phyloP scores from a whole-genome alignment of 2,113 vertebrate genomes.

The Eulacestoma nigropectus region DNA sequence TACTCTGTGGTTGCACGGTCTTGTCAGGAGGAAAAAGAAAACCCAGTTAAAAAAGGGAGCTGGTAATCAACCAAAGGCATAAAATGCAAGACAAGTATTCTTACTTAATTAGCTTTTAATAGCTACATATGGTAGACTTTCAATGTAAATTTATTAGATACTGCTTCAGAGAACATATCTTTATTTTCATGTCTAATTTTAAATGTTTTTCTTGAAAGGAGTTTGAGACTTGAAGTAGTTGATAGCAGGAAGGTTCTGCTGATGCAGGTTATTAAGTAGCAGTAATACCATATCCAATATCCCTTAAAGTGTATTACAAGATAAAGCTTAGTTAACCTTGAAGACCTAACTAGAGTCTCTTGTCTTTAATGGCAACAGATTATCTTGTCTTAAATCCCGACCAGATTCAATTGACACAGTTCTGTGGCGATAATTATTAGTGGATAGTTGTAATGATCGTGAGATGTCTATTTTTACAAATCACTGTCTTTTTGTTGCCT shows the following conservation, averaged over 20 bases:
- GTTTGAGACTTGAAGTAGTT: neutral
- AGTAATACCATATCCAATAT: neutral
- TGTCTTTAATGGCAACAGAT: neutral
- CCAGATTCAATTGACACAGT: neutral
- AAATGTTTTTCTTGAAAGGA: neutral
- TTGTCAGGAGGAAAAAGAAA: neutral
- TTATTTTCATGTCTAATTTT: neutral
- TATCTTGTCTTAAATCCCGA: neutral
- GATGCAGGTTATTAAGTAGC: neutral
- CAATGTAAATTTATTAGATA: neutral
- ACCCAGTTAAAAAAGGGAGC: neutral
- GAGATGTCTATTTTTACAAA: neutral
- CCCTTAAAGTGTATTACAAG: neutral
- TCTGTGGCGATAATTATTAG: neutral
- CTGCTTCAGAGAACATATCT: neutral
- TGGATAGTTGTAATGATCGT: neutral
- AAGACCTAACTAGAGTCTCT: neutral
- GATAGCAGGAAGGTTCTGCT: neutral
- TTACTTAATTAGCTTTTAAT: neutral
- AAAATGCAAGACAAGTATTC: neutral
- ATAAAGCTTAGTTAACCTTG: neutral
- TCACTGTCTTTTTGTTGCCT: neutral
- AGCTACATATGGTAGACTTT: neutral
- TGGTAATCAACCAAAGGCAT: neutral
- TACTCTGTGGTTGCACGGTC: neutral